Conservation (phyloP, 2,888 invertebrate genomes). For the Tenthredo notha region DNA sequence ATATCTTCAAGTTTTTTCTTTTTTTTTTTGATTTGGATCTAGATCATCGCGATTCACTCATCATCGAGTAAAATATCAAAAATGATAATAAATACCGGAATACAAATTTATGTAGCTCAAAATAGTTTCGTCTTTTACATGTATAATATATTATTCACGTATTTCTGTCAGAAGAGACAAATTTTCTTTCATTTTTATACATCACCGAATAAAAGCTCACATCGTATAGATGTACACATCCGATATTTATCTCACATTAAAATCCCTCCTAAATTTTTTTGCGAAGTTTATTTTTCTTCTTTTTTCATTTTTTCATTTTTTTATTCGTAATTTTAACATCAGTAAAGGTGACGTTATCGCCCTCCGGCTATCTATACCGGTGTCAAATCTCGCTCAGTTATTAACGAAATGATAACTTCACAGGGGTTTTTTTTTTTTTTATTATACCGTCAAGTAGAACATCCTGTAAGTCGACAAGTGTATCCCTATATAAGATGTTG, state of each 20-base stretch:
- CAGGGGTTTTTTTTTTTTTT: too few relatives aligned
- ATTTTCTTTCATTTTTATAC: background rate
- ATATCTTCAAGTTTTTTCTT: background rate
- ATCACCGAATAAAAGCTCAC: background rate
- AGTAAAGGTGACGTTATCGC: slow-evolving; percentile 34
- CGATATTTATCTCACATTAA: background rate
- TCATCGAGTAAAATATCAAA: background rate
- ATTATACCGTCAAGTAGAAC: background rate
- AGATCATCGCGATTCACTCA: background rate
- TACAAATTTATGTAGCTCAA: background rate
- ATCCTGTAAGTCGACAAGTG: background rate
- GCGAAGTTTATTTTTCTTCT: background rate
- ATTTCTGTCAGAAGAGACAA: background rate
- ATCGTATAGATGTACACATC: background rate
- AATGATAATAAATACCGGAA: background rate
- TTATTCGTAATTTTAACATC: slow-evolving; percentile 20
- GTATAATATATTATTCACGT: background rate
- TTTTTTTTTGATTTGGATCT: background rate
- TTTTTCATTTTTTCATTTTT: background rate
- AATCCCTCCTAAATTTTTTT: background rate
- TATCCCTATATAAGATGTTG: too few relatives aligned
- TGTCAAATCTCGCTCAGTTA: slow-evolving; percentile 25
- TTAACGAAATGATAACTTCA: slow-evolving; percentile 8
- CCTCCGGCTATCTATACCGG: background rate
- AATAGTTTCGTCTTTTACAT: background rate